These are phyloP conservation scores for Phortica variegata DNA, from an alignment of 1,140 invertebrate species.

Conservation along the genomic window DNA sequence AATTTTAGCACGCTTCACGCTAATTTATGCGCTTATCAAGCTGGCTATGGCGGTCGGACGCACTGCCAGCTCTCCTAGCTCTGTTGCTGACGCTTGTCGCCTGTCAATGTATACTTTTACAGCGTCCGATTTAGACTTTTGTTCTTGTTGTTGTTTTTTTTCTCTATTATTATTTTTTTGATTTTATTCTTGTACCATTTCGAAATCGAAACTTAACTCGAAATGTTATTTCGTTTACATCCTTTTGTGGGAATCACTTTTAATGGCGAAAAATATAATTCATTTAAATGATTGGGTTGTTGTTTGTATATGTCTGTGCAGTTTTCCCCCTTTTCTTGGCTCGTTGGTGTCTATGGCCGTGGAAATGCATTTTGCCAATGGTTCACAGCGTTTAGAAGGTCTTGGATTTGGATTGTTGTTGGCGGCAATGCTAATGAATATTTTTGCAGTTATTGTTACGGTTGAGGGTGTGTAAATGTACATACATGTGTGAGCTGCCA, in stretches of 20 bases:
- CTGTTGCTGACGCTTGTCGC: conserved; percentile 1
- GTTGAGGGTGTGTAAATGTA: no score
- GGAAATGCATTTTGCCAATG: conserved; percentile 39
- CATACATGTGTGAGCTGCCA: no score
- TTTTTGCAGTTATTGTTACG: no score
- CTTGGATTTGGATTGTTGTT: no score
- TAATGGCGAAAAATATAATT: conserved; percentile 38
- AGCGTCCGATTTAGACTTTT: conserved; percentile 25
- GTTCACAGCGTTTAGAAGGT: conserved; percentile 32
- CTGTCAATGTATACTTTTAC: conserved; percentile 8
- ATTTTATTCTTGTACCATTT: neutral
- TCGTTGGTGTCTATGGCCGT: conserved; percentile 15
- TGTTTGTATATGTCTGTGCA: conserved; percentile 33
- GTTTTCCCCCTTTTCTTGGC: no score
- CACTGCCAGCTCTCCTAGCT: conserved; percentile 11
- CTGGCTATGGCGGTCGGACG: neutral
- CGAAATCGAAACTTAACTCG: neutral
- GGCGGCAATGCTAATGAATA: no score
- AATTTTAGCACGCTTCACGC: conserved; percentile 54
- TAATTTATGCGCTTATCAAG: conserved; percentile 48
- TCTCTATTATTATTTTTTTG: neutral
- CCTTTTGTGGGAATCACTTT: conserved; percentile 22
- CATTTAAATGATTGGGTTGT: conserved; percentile 51
- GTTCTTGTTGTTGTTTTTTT: neutral
- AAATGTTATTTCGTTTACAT: neutral